Evolutionary conservation across 2,888 invertebrate species (phyloP).

Genomic region (Phyllotreta cruciferae): DNA sequence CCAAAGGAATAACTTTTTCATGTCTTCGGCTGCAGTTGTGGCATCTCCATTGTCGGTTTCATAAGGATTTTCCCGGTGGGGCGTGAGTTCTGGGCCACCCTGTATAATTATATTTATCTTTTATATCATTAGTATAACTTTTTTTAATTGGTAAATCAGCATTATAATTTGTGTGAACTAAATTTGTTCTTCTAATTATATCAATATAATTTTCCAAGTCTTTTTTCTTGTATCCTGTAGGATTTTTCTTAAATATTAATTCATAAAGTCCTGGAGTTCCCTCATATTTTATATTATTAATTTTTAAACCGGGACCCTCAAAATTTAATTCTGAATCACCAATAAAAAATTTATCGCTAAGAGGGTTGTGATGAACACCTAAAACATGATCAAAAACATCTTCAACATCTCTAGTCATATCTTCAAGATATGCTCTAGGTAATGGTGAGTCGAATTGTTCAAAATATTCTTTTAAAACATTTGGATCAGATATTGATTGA

Average conservation of each 20-base stretch:
- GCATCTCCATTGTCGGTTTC: too few relatives aligned
- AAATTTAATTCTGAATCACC: neutral
- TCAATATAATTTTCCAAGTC: neutral
- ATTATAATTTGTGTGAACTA: neutral
- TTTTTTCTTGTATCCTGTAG: neutral
- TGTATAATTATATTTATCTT: neutral
- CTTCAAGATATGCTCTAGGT: neutral
- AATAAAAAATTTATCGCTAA: neutral
- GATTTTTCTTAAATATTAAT: neutral
- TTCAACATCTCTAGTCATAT: neutral
- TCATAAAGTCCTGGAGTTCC: neutral
- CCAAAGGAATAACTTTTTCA: too few relatives aligned
- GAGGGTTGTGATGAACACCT: neutral
- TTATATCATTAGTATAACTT: neutral
- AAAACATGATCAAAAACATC: conserved; percentile 1
- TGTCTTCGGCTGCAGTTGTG: too few relatives aligned
- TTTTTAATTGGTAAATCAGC: neutral
- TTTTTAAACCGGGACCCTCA: too few relatives aligned
- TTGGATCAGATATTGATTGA: neutral
- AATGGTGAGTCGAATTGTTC: neutral
- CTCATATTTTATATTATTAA: neutral
- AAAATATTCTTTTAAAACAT: neutral
- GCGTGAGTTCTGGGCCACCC: too few relatives aligned
- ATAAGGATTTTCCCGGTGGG: too few relatives aligned
- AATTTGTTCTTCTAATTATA: conserved; percentile 3